phyloP scores from a whole-genome alignment of 2,888 invertebrate genomes.

The Bugulina stolonifera region DNA sequence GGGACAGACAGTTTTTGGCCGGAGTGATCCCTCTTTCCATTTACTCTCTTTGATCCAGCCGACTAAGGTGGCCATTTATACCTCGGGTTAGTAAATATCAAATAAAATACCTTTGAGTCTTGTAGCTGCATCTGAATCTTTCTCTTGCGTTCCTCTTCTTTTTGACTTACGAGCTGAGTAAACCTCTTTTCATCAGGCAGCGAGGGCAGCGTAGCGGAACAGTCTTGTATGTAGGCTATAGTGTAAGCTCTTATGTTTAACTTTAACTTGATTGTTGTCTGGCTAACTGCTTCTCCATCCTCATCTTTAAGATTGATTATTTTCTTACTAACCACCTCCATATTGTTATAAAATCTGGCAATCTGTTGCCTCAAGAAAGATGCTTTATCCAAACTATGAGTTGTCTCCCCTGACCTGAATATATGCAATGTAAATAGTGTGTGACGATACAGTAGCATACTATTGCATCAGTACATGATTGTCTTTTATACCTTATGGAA shows the following conservation, averaged over 20 bases:
- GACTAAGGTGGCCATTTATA: no score
- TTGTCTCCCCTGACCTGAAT: slow-evolving; percentile 76
- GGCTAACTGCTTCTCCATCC: slow-evolving; percentile 58
- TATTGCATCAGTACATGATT: no score
- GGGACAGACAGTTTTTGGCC: no score
- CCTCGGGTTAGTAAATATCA: no score
- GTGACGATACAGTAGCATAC: no score
- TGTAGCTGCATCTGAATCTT: background rate
- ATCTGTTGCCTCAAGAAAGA: slow-evolving; percentile 76
- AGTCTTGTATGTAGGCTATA: slow-evolving; percentile 67
- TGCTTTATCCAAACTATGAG: slow-evolving; percentile 76
- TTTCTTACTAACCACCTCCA: slow-evolving; percentile 71
- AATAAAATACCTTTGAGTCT: background rate
- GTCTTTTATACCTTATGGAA: no score
- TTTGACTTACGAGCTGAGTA: background rate
- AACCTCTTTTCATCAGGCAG: slow-evolving; percentile 13
- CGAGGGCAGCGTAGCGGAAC: slow-evolving; percentile 6
- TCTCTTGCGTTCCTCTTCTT: slow-evolving; percentile 4
- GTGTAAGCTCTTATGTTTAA: slow-evolving; percentile 72
- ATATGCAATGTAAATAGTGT: slow-evolving; percentile 3
- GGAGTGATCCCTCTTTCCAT: no score
- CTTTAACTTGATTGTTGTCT: slow-evolving; percentile 56
- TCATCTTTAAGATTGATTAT: slow-evolving; percentile 62
- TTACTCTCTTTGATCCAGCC: no score
- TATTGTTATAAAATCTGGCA: slow-evolving; percentile 77